Percentiles rank a stretch among this genome's conserved stretches.
phyloP scores from a whole-genome alignment of 2,797 vertebrate species.

The Karalla daura region DNA sequence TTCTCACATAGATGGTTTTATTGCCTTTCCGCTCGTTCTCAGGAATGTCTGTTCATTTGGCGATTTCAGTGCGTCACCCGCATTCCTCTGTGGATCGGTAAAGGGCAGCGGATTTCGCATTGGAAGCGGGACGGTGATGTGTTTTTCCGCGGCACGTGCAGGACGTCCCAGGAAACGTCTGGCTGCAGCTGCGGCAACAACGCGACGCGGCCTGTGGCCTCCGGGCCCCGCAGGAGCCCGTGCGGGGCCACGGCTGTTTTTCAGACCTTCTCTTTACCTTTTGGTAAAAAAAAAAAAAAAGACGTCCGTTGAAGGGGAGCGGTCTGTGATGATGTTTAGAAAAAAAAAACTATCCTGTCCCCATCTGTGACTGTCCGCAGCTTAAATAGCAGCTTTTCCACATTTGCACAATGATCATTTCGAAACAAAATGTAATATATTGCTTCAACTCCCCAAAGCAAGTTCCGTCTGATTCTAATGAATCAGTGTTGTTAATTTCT shows the following conservation, averaged over 20 bases:
- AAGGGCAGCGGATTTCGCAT: constrained; percentile 56
- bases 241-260: constrained; percentile 25
- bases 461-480: too few species aligned
- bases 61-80: constrained; percentile 60
- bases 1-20: constrained; percentile 35
- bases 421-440: too few species aligned
- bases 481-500: neutral
- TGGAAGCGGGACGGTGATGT: constrained; percentile 51
- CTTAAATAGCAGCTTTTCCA: neutral
- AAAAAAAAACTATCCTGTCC: neutral
- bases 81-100: constrained; percentile 66
- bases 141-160: constrained; percentile 68
- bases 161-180: constrained; percentile 74
- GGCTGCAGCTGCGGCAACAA: constrained; percentile 57
- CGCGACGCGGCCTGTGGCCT: constrained; percentile 11
- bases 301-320: constrained; percentile 9
- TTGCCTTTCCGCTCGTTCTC: constrained; percentile 64
- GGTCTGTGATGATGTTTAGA: neutral
- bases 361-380: neutral
- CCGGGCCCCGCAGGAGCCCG: constrained; percentile 33
- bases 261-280: too few species aligned
- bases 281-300: too few species aligned
- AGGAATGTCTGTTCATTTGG: constrained; percentile 58
- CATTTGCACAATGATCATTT: neutral
- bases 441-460: too few species aligned